Base-by-base conservation (phyloP, 2,113 vertebrate genomes). In the Brachyhypopomus gauderio region DNA sequence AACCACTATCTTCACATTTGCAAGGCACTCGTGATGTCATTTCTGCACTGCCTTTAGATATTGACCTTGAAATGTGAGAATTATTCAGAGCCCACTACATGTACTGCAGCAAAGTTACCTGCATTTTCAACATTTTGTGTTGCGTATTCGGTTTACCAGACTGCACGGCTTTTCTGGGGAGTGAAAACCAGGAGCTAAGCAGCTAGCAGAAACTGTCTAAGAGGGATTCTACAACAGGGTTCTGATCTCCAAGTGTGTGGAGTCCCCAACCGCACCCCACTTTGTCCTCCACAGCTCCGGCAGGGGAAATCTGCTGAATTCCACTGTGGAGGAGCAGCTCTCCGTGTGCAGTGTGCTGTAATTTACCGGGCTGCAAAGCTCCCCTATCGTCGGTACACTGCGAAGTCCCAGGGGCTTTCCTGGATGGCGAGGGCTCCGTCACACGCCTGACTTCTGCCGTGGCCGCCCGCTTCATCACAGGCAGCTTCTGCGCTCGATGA, bases 1-100 rank as follows among this genome's bases (percentile, higher is more conserved):
- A 70, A 64, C 75, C 74, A 81, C 75, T 81, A 83, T 78, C 62
- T 78, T 78, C 52, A 64, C 45, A 84, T 80, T 36, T 71, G 60
- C 36, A 78, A 63, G 41, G 72, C 69, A 25, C 80, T 64, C 22
- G 27, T 22, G 72, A 73, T 59, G 71, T 59, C 66, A 52, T 79
- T 67, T 71, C 72, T 84, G 79, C 75, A 75, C 60, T 79, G 62
- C 20, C 70, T 74, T 27, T 73, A 5, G 70, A 36, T 66, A 62
- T 70, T 60, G 69, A 41, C n/a, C 59, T 62, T 75, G 23, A 71
- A 52, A 14, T 22, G 14, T 36, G 38, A 52, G 34, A 36, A 58
- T 79, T 55, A 62, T 72, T 36, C 45, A 19, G 63, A 73, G 22
- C 14, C 55, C n/a, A 22, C 59, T 34, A 8, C 48, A 45, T 71